These are phyloP conservation scores for Tenebrio molitor DNA, from an alignment of 1,140 invertebrate genomes.

Conservation along the genomic window DNA sequence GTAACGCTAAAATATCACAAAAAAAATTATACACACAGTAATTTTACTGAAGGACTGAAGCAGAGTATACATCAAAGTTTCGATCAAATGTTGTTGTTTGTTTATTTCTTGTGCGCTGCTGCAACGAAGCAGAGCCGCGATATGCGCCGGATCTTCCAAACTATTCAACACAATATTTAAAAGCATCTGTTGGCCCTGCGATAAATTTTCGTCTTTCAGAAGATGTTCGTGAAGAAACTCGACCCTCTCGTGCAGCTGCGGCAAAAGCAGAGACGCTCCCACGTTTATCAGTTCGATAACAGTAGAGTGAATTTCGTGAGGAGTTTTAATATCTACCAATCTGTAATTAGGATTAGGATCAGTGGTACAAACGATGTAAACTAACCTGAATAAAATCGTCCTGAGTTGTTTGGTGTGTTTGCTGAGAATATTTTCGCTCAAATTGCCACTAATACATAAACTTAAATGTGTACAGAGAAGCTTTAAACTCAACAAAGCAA, in stretches of 20 bases:
- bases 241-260: slow-evolving; percentile 73
- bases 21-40: slow-evolving; percentile 64
- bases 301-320: slow-evolving; percentile 69
- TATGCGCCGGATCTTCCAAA: slow-evolving; percentile 74
- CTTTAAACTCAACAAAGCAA: slow-evolving; percentile 73
- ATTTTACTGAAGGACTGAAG: slow-evolving; percentile 71
- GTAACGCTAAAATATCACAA: not conserved
- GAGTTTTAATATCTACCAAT: slow-evolving; percentile 74
- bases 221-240: slow-evolving; percentile 73
- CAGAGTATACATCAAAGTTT: slow-evolving; percentile 72
- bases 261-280: slow-evolving; percentile 74
- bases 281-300: slow-evolving; percentile 73
- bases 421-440: slow-evolving; percentile 68
- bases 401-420: slow-evolving; percentile 71
- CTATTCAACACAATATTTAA: slow-evolving; percentile 74
- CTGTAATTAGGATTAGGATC: slow-evolving; percentile 58
- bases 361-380: slow-evolving; percentile 23
- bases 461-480: slow-evolving; percentile 74
- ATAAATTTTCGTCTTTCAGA: slow-evolving; percentile 70
- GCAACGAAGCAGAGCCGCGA: slow-evolving; percentile 72
- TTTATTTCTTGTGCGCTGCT: slow-evolving; percentile 58
- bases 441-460: slow-evolving; percentile 70
- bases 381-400: slow-evolving; percentile 70
- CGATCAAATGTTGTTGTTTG: slow-evolving; percentile 65
- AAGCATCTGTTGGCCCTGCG: slow-evolving; percentile 75